Percentiles rank a stretch among this genome's conserved stretches.
Conservation (phyloP, 2,113 vertebrate genomes). For the Cygnus buccinator region DNA sequence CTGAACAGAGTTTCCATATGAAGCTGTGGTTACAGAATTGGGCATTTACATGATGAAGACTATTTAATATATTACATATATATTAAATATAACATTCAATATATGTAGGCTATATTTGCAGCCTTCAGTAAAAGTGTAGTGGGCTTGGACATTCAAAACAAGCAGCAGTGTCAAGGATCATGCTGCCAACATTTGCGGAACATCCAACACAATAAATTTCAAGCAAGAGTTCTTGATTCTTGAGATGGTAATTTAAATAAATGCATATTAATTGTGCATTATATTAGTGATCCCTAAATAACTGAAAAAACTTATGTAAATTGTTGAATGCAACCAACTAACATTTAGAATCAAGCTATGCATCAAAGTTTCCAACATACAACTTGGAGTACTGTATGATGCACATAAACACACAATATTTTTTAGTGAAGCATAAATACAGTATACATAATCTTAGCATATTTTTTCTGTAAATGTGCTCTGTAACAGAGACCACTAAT, state of each 20-base stretch:
- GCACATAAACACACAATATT: background rate
- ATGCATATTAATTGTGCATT: background rate
- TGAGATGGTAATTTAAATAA: background rate
- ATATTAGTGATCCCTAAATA: background rate
- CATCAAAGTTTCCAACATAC: background rate
- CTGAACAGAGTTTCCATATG: background rate
- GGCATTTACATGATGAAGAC: background rate
- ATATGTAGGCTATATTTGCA: background rate
- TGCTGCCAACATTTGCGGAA: background rate
- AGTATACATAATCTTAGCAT: background rate
- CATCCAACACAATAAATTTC: background rate
- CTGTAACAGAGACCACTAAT: background rate
- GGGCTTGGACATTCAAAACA: background rate
- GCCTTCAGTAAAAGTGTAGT: background rate
- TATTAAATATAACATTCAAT: no score
- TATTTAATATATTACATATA: background rate
- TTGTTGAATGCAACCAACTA: background rate
- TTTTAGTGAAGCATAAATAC: background rate
- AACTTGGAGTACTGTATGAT: background rate
- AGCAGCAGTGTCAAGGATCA: background rate
- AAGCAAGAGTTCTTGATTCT: background rate
- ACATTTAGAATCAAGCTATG: background rate
- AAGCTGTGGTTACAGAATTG: background rate
- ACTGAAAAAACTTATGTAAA: background rate
- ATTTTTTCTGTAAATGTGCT: background rate